A percentile compares a stretch with the other conserved stretches of the same genome.
These are phyloP conservation scores for Epicauta chinensis DNA, from an alignment of 1,140 invertebrate genomes.

Conservation along the genomic window DNA sequence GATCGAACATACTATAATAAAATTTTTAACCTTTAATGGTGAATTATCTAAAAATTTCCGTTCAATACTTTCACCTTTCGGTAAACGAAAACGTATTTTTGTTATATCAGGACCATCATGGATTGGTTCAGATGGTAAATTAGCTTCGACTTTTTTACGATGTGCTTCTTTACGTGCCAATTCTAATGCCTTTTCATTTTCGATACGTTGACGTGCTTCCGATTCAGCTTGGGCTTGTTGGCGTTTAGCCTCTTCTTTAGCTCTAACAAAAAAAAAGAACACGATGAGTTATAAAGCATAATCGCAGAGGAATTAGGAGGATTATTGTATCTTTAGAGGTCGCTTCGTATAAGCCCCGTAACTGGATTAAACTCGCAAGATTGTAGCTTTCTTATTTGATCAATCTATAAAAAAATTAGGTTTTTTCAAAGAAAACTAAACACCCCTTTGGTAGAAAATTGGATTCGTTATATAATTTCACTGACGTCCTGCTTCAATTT, in stretches of 20 bases:
- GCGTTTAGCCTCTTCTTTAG: slow-evolving; percentile 78
- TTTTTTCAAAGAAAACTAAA: too few species aligned
- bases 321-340: too few species aligned
- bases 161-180: slow-evolving; percentile 62
- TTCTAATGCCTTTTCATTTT: slow-evolving; percentile 62
- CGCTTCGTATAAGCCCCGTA: too few species aligned
- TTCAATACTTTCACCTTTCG: slow-evolving; percentile 65
- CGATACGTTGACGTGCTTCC: slow-evolving; percentile 57
- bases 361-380: too few species aligned
- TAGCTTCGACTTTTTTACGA: slow-evolving; percentile 51
- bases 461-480: too few species aligned
- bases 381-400: too few species aligned
- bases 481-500: too few species aligned
- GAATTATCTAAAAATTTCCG: slow-evolving; percentile 64
- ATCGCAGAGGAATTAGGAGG: too few species aligned
- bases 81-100: slow-evolving; percentile 70
- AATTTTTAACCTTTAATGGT: slow-evolving; percentile 51
- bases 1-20: slow-evolving; percentile 1
- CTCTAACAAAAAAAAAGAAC: slow-evolving; percentile 49
- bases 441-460: too few species aligned
- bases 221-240: slow-evolving; percentile 62
- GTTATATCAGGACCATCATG: slow-evolving; percentile 53
- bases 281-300: too few species aligned
- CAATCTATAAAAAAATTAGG: too few species aligned
- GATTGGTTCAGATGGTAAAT: slow-evolving; percentile 56